These are phyloP conservation scores for Drosophila barbarae DNA, from an alignment of 2,888 invertebrate genomes.

Conservation along the genomic window DNA sequence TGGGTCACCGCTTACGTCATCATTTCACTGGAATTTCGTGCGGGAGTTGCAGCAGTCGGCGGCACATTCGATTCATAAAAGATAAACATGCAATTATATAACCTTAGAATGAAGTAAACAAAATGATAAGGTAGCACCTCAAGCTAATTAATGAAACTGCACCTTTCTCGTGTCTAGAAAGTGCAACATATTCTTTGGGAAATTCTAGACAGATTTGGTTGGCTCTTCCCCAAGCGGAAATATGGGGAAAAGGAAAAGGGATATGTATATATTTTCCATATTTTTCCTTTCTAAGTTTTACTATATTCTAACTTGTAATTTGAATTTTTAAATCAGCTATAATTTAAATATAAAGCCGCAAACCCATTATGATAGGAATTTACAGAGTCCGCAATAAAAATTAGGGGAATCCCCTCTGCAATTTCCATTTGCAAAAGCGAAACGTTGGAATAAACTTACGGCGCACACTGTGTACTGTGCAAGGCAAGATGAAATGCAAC, in stretches of 20 bases:
- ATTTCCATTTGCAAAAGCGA: not conserved
- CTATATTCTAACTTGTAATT: too few relatives aligned
- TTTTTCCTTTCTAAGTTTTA: too few relatives aligned
- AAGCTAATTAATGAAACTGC: not conserved
- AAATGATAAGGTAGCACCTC: not conserved
- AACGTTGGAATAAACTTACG: constrained; percentile 11
- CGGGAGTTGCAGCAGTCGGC: constrained; percentile 50
- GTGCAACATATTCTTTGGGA: not conserved
- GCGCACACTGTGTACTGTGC: constrained; percentile 1
- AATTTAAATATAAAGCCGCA: too few relatives aligned
- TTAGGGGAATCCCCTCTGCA: not conserved
- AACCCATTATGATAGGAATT: not conserved
- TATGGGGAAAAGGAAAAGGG: too few relatives aligned
- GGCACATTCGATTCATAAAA: constrained; percentile 30
- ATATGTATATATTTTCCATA: too few relatives aligned
- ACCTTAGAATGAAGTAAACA: constrained; percentile 21
- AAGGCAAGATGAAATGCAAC: constrained; percentile 49
- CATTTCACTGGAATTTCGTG: constrained; percentile 65
- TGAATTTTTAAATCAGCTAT: too few relatives aligned
- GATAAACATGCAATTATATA: constrained; percentile 37
- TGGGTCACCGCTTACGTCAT: constrained; percentile 73
- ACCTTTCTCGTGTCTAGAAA: not conserved
- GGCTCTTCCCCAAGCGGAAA: too few relatives aligned
- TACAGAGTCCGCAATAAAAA: not conserved
- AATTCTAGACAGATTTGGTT: not conserved